Evolutionary conservation across 2,113 vertebrate species (phyloP), one percentile per base, ranked within the genome.

Genomic region (Elanus axillaris): DNA sequence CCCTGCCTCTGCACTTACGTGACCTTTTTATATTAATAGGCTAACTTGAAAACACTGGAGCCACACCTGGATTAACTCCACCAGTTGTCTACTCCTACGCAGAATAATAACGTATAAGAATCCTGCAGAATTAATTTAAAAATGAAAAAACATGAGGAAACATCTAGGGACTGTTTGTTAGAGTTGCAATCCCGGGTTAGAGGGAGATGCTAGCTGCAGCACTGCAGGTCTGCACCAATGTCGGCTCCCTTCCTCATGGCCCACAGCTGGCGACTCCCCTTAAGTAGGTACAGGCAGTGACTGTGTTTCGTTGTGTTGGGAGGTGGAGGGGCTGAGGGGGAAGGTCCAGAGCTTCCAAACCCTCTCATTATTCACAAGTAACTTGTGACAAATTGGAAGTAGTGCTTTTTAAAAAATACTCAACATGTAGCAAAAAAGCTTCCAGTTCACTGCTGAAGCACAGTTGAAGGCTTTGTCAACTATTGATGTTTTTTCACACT

Each of bases 261-360:
- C 34, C 15, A 5, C 1, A 53, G 62, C 36, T 50, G 40, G 23
- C 58, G 43, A 1, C 74, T 38, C 4, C 3, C 20, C n/a, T n/a
- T n/a, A n/a, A 9, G 29, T 5, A 48, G 14, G 31, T 13, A 5
- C 16, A 12, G 67, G 62, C 38, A 40, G 14, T 4, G 50, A 6
- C 3, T 9, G 3, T 2, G 16, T 7, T 26, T 8, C 7, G 19
- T 59, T 43, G 8, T 4, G 38, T 0, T 21, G 56, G 53, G 34
- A 75, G 21, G 36, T 40, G 18, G 50, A 52, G 15, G 13, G 36
- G 17, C 32, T 29, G 52, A 53, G 52, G 16, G 27, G 52, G 27
- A 29, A 53, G 10, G 27, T 16, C 52, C 43, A 43, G 43, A 43
- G 43, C 43, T 58, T 73, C 16, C 38, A 9, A 7, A 60, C 27